Base-by-base conservation (phyloP, 2,888 invertebrate species). In the Chymomyza caudatula region DNA sequence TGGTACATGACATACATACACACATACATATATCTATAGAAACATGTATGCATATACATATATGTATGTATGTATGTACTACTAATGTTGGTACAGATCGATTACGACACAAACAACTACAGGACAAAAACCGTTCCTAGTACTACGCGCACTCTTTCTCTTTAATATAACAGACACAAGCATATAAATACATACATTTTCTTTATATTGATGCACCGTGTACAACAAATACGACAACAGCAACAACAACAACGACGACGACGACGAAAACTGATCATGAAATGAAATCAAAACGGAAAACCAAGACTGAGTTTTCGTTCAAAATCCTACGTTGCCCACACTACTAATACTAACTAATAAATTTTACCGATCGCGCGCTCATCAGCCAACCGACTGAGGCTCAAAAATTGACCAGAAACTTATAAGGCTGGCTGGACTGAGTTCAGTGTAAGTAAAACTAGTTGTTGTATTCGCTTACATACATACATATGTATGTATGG, bases 311-410 rank as follows among this genome's bases (percentile, higher is more conserved):
- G 11, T 37, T 79, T 70, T 67, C 70, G 67, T 66, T 73, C 69
- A 63, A 76, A 76, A 74, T 77, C 87, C 84, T 85, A 77, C 81
- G 77, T 78, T 71, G 79, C 81, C 80, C 80, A 80, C n/a, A n/a
- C n/a, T n/a, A n/a, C n/a, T n/a, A n/a, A n/a, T n/a, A n/a, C n/a
- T n/a, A n/a, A n/a, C 65, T 77, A 71, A 78, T 72, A 76, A 73
- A 73, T 73, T 73, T 70, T 72, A 84, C 85, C 83, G 82, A 83
- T 85, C 82, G 78, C 78, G 83, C 78, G 84, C 71, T 67, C 69
- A 62, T 60, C 71, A 60, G 68, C 63, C 73, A 77, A 82, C 83
- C 79, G 80, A 85, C 83, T 82, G 74, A 77, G 69, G 15, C 54
- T 43, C 13, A n/a, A 11, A n/a, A n/a, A 70, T 66, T 71, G 67